Percentiles rank a stretch among this genome's conserved stretches.
These are phyloP conservation scores for Anolis carolinensis DNA, from an alignment of 2,113 vertebrate genomes.

Conservation along the genomic window DNA sequence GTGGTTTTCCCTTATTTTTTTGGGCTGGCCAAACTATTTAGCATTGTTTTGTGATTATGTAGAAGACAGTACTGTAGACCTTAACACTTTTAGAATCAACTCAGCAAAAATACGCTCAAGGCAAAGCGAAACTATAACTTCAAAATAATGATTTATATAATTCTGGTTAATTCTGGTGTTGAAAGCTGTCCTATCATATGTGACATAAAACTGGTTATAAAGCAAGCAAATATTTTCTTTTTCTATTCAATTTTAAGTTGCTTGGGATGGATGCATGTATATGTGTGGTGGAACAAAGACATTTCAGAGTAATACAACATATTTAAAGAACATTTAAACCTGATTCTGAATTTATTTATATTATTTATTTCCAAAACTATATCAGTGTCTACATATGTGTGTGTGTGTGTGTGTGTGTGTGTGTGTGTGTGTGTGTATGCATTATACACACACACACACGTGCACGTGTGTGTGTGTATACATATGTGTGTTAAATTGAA, in stretches of 20 bases:
- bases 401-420: too few relatives aligned
- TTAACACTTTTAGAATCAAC: too few relatives aligned
- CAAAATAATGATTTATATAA: slow-evolving; percentile 21
- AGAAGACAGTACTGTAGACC: too few relatives aligned
- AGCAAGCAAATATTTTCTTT: slow-evolving; percentile 21
- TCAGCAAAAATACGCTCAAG: too few relatives aligned
- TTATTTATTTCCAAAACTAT: too few relatives aligned
- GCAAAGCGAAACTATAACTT: not conserved
- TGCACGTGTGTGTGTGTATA: too few relatives aligned
- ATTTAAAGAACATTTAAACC: not conserved
- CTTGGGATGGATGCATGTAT: not conserved
- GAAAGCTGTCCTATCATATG: not conserved
- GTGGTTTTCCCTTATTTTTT: too few relatives aligned
- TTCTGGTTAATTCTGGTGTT: slow-evolving; percentile 11
- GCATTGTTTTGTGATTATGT: too few relatives aligned
- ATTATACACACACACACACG: too few relatives aligned
- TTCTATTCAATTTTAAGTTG: not conserved
- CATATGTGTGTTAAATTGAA: not conserved
- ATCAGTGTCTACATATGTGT: too few relatives aligned
- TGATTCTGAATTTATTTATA: slow-evolving; percentile 26
- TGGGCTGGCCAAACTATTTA: too few relatives aligned
- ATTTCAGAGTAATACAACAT: not conserved
- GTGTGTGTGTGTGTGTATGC: too few relatives aligned
- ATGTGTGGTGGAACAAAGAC: not conserved
- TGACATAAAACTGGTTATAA: slow-evolving; percentile 17